A percentile compares a stretch with the other conserved stretches of the same genome.
These are phyloP conservation scores for Eudemis profundana DNA, from an alignment of 2,888 invertebrate species.

Conservation along the genomic window DNA sequence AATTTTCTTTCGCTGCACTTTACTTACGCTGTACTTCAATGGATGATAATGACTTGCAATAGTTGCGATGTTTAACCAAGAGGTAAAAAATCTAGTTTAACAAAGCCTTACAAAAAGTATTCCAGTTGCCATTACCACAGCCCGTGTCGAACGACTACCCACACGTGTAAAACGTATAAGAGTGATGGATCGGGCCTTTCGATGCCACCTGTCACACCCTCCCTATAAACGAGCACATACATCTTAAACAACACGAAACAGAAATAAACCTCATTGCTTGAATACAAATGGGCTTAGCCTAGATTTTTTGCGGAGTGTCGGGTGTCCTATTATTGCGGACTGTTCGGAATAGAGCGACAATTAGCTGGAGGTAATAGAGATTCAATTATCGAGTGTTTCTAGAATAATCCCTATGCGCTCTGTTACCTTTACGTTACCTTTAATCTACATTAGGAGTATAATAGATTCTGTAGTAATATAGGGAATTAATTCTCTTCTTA, in stretches of 20 bases:
- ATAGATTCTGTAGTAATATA: too few relatives aligned
- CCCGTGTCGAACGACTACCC: slow-evolving; percentile 9
- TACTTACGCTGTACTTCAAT: too few relatives aligned
- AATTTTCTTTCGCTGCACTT: too few relatives aligned
- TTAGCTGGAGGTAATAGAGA: neutral
- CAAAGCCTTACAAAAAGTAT: neutral
- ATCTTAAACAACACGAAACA: slow-evolving; percentile 10
- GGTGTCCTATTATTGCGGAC: slow-evolving; percentile 14
- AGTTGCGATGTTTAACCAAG: too few relatives aligned
- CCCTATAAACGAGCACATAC: slow-evolving; percentile 14
- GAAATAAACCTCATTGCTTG: slow-evolving; percentile 24
- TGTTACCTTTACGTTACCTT: too few relatives aligned
- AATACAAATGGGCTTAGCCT: slow-evolving; percentile 27
- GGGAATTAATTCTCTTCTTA: too few relatives aligned
- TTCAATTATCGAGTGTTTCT: slow-evolving; percentile 1
- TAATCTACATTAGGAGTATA: too few relatives aligned
- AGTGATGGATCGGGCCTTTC: slow-evolving; percentile 25
- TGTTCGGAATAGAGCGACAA: neutral
- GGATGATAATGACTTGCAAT: too few relatives aligned
- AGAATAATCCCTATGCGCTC: neutral
- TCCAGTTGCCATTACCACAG: neutral
- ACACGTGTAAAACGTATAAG: slow-evolving; percentile 30
- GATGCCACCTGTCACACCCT: slow-evolving; percentile 17
- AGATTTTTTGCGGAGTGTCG: slow-evolving; percentile 22
- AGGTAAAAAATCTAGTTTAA: neutral